A percentile compares a stretch with the other conserved stretches of the same genome.
These are phyloP conservation scores for Chironomus tepperi DNA, from an alignment of 1,140 invertebrate genomes.

Conservation along the genomic window DNA sequence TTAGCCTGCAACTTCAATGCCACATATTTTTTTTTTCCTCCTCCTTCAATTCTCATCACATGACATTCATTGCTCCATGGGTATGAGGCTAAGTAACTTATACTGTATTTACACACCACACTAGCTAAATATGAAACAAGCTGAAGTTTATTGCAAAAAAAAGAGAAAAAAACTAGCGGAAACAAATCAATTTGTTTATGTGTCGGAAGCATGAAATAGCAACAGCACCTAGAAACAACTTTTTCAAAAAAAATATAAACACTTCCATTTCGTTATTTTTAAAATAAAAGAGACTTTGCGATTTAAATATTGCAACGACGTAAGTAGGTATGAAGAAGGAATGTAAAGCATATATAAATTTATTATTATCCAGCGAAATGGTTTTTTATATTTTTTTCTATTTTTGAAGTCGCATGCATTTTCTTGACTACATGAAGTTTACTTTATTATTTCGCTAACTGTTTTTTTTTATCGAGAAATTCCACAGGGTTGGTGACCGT, in stretches of 20 bases:
- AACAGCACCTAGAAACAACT: background rate
- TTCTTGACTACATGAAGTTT: background rate
- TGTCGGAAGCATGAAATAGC: background rate
- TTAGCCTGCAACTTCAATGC: too few species aligned
- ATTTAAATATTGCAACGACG: too few species aligned
- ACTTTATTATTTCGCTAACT: background rate
- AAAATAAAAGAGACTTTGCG: background rate
- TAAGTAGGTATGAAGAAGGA: background rate
- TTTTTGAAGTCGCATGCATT: conserved; percentile 2
- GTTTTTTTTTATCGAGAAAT: conserved; percentile 1
- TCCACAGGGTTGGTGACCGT: background rate
- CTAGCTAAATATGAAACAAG: background rate
- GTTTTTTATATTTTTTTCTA: background rate
- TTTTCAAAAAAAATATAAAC: too few species aligned
- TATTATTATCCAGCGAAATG: conserved; percentile 8
- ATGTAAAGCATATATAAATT: background rate
- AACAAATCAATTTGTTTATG: conserved; percentile 2
- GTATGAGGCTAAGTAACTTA: too few species aligned
- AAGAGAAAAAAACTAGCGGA: background rate
- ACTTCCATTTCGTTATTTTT: background rate
- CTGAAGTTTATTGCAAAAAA: background rate
- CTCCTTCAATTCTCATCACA: background rate
- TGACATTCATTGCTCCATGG: too few species aligned
- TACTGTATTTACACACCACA: too few species aligned
- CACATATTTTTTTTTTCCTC: background rate